Evolutionary conservation across 2,888 invertebrate species (phyloP), one percentile per base, ranked within the genome.

Genomic region (Trisateles emortualis): DNA sequence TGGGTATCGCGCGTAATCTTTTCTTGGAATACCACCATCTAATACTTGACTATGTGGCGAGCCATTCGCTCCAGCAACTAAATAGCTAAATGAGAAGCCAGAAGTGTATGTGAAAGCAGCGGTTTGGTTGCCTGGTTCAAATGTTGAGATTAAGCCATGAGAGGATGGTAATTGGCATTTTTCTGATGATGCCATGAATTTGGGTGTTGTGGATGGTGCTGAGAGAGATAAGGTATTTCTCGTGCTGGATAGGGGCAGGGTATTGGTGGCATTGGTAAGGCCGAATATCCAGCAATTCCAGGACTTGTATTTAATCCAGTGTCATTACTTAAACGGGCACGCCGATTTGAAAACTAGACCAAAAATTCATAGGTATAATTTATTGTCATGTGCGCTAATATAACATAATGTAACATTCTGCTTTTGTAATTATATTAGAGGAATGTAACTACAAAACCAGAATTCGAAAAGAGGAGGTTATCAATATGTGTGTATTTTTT

Each of bases 341-440:
- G 94, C 30, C 99, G 94, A 83, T 99, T 99, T 81, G 98, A 99
- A 88, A 99, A 99, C 99, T 99, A 99, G 1, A 99, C 98, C 96
- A 98, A 94, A 41, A 84, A 88, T n/a, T n/a, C n/a, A n/a, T n/a
- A n/a, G n/a, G n/a, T n/a, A n/a, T n/a, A n/a, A n/a, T n/a, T n/a
- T n/a, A n/a, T n/a, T n/a, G n/a, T n/a, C n/a, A n/a, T n/a, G n/a
- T n/a, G n/a, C n/a, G n/a, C n/a, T n/a, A n/a, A n/a, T n/a, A 54
- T 36, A 17, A 16, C n/a, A 17, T n/a, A 19, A 14, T 3, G 1
- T 2, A 13, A 9, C 9, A 16, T 32, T 42, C 10, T 22, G 8
- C 13, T 0, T n/a, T n/a, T n/a, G n/a, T n/a, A n/a, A n/a, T n/a
- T n/a, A n/a, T n/a, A n/a, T n/a, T n/a, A n/a, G n/a, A n/a, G n/a